These are phyloP conservation scores for Peromyscus melanophrys DNA, from an alignment of 2,797 vertebrate species.

Conservation along the genomic window DNA sequence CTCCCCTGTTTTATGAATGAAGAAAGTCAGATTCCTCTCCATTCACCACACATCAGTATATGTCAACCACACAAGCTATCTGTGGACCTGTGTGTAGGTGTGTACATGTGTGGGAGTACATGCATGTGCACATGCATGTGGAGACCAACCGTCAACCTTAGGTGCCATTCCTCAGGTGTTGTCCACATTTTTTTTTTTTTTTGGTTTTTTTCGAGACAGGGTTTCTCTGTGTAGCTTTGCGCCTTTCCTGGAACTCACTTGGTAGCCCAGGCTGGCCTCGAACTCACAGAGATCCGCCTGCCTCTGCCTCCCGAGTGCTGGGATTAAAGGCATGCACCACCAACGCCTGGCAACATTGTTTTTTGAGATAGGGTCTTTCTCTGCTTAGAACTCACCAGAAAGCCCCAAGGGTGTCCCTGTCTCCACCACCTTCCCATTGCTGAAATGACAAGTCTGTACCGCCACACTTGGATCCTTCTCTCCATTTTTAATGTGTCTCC, in stretches of 20 bases:
- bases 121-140: neutral
- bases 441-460: neutral
- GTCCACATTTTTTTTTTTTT: neutral
- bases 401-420: neutral
- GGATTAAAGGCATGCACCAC: no score
- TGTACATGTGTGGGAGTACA: neutral
- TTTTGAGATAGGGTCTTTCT: neutral
- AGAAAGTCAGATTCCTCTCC: neutral
- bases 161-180: neutral
- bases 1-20: neutral
- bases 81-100: neutral
- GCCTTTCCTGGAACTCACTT: no score
- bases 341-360: no score
- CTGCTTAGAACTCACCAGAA: neutral
- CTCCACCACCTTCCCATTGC: no score
- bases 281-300: no score
- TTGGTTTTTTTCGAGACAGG: no score
- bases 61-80: neutral
- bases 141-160: neutral
- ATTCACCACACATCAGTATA: fast-evolving
- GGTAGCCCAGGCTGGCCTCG: no score
- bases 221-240: no score
- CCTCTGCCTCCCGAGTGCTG: no score
- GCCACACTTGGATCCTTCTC: neutral
- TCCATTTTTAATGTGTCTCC: neutral